Conservation (phyloP, 2,797 vertebrate species). For the Coreius guichenoti region DNA sequence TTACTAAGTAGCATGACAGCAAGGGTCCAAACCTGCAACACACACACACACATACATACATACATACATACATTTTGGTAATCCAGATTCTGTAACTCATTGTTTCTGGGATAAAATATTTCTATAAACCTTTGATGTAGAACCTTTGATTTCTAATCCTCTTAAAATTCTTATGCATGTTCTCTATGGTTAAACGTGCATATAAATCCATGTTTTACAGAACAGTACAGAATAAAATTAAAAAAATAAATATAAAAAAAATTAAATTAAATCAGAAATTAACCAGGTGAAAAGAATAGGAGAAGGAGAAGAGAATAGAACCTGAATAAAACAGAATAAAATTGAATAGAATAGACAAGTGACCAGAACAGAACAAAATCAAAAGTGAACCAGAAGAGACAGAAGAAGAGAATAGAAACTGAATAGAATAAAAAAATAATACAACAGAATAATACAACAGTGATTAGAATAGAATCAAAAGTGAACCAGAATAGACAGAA, state of each 20-base stretch:
- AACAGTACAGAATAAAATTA: neutral
- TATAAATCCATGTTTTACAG: neutral
- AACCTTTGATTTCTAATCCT: conserved; percentile 23
- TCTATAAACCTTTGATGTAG: conserved; percentile 12
- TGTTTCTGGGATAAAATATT: conserved; percentile 1
- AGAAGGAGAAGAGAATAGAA: neutral
- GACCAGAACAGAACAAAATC: neutral
- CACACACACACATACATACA: conserved; percentile 12
- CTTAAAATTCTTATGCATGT: neutral
- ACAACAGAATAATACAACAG: neutral
- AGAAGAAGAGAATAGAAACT: neutral
- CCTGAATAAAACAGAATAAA: neutral
- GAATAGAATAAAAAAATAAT: neutral
- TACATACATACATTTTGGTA: conserved; percentile 25
- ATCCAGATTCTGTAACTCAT: conserved; percentile 4
- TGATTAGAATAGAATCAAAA: neutral
- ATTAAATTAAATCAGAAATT: neutral
- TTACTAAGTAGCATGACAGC: conserved; percentile 90
- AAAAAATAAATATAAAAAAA: too few relatives aligned
- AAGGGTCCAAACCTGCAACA: conserved; percentile 88
- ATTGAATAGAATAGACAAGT: neutral
- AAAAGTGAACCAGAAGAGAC: neutral
- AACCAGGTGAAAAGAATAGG: neutral
- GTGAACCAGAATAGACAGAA: neutral
- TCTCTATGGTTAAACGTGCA: neutral